These are phyloP conservation scores for Amphimallon solstitiale DNA, from an alignment of 2,888 invertebrate genomes.

Conservation along the genomic window DNA sequence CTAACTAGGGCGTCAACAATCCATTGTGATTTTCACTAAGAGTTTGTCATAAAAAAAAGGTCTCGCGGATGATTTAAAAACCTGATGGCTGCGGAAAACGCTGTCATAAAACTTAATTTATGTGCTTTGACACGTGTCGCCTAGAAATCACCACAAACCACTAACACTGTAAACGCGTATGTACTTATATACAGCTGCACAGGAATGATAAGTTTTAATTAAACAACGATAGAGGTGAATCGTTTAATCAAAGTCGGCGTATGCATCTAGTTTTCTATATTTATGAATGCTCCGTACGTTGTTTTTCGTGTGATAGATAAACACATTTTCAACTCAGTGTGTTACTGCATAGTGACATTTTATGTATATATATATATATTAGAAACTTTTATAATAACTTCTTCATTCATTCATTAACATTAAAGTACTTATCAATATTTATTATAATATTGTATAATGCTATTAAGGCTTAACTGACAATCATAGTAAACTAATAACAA, in stretches of 20 bases:
- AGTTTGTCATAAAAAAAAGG: slow-evolving; percentile 20
- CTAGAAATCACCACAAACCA: slow-evolving; percentile 38
- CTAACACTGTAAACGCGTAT: slow-evolving; percentile 30
- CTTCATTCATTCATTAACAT: too few species aligned
- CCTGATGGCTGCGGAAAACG: slow-evolving; percentile 43
- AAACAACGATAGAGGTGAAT: slow-evolving; percentile 47
- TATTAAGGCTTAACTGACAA: too few species aligned
- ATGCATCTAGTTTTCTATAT: too few species aligned
- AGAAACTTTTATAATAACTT: too few species aligned
- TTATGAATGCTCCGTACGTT: too few species aligned
- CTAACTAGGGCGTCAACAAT: slow-evolving; percentile 15
- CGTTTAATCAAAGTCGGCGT: not conserved
- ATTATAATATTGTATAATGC: too few species aligned
- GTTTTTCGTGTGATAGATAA: too few species aligned
- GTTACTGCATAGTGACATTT: too few species aligned
- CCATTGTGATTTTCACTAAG: slow-evolving; percentile 12
- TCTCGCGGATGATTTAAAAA: slow-evolving; percentile 41
- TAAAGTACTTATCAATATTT: too few species aligned
- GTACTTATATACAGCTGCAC: not conserved
- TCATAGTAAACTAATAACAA: too few species aligned
- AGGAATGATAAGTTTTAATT: slow-evolving; percentile 47
- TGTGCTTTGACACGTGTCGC: slow-evolving; percentile 44
- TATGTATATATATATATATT: too few species aligned
- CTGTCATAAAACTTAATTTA: slow-evolving; percentile 47
- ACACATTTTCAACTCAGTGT: too few species aligned